Percentiles rank a stretch among this genome's conserved stretches.
These are phyloP conservation scores for Caenorhabditis macrosperma DNA, from an alignment of 2,888 invertebrate genomes.

Conservation along the genomic window DNA sequence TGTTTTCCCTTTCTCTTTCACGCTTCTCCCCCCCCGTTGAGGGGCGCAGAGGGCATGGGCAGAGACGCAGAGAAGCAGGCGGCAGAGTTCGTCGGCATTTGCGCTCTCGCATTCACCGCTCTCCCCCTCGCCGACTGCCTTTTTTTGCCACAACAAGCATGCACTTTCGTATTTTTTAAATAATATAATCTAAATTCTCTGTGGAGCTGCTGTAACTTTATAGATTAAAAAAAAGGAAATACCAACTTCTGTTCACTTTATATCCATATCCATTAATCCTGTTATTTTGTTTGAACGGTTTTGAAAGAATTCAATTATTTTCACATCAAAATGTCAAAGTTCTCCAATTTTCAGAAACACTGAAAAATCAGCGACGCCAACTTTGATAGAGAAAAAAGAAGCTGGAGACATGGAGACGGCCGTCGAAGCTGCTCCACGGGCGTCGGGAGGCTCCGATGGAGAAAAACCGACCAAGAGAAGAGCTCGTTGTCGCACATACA, in stretches of 20 bases:
- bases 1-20: background rate
- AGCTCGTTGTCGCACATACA: background rate
- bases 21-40: background rate
- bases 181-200: too few species aligned
- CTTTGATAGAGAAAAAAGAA: constrained; percentile 3
- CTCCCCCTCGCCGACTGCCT: background rate
- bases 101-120: background rate
- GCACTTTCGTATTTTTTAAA: background rate
- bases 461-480: background rate
- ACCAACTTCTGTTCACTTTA: too few species aligned
- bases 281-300: too few species aligned
- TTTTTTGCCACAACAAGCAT: background rate
- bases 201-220: too few species aligned
- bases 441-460: background rate
- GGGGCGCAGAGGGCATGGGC: background rate
- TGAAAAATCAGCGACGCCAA: background rate
- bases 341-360: too few species aligned
- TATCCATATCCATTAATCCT: too few species aligned
- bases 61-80: constrained; percentile 2
- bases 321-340: too few species aligned
- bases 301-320: too few species aligned
- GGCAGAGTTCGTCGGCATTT: background rate
- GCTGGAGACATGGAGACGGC: background rate
- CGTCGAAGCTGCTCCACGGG: background rate
- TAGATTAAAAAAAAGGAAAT: too few species aligned